Evolutionary conservation across 2,888 invertebrate genomes (phyloP).

Genomic region (Uropetala carovei): DNA sequence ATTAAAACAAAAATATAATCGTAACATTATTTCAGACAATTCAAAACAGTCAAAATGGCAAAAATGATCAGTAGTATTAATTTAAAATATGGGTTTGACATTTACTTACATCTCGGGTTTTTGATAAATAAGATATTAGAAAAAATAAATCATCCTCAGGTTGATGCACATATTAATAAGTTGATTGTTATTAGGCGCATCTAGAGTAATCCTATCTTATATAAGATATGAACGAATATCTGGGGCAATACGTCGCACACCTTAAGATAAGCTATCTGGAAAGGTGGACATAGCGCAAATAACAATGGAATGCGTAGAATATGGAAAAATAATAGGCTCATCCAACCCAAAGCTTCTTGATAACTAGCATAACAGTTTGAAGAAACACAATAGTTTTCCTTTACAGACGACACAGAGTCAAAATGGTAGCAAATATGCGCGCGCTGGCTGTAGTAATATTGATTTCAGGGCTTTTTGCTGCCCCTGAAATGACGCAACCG

Average conservation of each 20-base stretch:
- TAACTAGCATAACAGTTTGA: not conserved
- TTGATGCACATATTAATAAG: not conserved
- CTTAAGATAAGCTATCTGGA: constrained; percentile 51
- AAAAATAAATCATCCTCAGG: not conserved
- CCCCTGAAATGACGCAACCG: constrained; percentile 63
- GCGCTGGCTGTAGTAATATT: constrained; percentile 63
- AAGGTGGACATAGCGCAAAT: not conserved
- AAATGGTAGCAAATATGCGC: constrained; percentile 61
- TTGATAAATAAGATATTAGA: not conserved
- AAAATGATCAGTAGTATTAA: not conserved
- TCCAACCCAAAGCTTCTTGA: not conserved
- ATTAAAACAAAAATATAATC: not conserved
- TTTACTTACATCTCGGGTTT: not conserved
- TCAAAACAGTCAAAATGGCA: not conserved
- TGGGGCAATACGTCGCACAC: constrained; percentile 15
- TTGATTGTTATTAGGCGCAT: not conserved
- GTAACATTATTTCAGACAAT: not conserved
- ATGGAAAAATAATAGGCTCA: not conserved
- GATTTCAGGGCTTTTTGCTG: constrained; percentile 60
- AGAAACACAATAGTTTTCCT: constrained; percentile 46
- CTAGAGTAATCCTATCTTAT: not conserved
- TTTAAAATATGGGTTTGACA: not conserved
- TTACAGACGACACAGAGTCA: constrained; percentile 63
- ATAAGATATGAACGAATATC: not conserved
- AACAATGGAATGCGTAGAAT: not conserved